Conservation (phyloP, 1,140 invertebrate species). For the Pomacea maculata region DNA sequence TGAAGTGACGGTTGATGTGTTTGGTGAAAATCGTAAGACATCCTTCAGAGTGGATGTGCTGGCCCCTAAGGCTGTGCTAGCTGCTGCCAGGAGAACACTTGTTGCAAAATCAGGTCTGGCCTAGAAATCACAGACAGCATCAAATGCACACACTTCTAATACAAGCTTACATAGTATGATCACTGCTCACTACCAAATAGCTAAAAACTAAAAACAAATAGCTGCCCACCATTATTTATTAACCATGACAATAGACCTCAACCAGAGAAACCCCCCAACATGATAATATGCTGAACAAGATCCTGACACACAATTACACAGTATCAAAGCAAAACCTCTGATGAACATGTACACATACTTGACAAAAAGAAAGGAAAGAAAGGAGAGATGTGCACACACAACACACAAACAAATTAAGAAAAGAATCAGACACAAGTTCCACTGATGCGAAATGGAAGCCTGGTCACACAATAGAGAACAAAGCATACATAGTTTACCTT, state of each 20-base stretch:
- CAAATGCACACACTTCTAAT: not conserved
- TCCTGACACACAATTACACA: too few relatives aligned
- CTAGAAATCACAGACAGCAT: slow-evolving; percentile 24
- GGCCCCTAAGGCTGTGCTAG: slow-evolving; percentile 44
- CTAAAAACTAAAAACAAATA: not conserved
- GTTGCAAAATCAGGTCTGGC: slow-evolving; percentile 44
- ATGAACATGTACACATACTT: too few relatives aligned
- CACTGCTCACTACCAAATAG: not conserved
- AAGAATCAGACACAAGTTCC: not conserved
- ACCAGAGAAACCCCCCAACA: not conserved
- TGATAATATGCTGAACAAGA: too few relatives aligned
- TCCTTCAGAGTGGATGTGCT: slow-evolving; percentile 32
- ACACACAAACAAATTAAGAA: not conserved
- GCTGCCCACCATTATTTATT: not conserved
- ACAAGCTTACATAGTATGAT: not conserved
- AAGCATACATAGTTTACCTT: slow-evolving; percentile 14
- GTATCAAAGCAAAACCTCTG: too few relatives aligned
- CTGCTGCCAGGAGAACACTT: slow-evolving; percentile 47
- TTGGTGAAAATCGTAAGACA: slow-evolving; percentile 6
- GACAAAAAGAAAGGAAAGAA: too few relatives aligned
- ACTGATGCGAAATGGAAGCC: not conserved
- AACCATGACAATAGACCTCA: not conserved
- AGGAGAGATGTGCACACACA: not conserved
- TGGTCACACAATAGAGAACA: not conserved
- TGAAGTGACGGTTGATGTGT: not conserved